Evolutionary conservation across 2,888 invertebrate genomes (phyloP), one percentile per base, ranked within the genome.

Genomic region (Marronus borbonicus): DNA sequence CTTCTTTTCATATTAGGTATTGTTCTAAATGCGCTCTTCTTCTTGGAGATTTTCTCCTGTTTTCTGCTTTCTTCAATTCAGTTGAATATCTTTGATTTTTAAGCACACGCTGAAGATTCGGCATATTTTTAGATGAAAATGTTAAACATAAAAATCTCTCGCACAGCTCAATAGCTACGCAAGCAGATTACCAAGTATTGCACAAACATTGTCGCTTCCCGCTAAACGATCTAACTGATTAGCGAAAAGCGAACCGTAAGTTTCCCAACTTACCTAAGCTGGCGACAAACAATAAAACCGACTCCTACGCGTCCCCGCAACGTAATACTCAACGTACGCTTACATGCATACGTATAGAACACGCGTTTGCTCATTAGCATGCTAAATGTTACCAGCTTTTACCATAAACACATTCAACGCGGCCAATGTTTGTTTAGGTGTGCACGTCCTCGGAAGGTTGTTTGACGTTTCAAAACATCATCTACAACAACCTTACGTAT

Each of bases 361-460:
- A 62, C 62, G 31, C 62, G 31, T 62, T 79, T 81, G 81, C 81
- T 86, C 85, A 85, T 86, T 86, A 86, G 84, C 85, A 86, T 86
- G 84, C 85, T 85, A 85, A 84, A 85, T 85, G 83, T 83, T 84
- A 83, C 84, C 80, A 83, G 83, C 85, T 85, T 84, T 85, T 84
- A 84, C 85, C 85, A 84, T 86, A 85, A 86, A 85, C 84, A 85
- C 84, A 84, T 82, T 84, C 83, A 84, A 83, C 44, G 72, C 60
- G 78, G n/a, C 28, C 60, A 50, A 83, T 85, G 85, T 85, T 86
- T 85, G 84, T 82, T 84, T 86, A 86, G 85, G 85, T 85, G 85
- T 84, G 81, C 83, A 84, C 83, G 85, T 82, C 84, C 85, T 85
- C 83, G 70, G 82, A 85, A 85, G 85, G 84, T 82, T 84, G 83